Conservation (phyloP, 1,140 invertebrate genomes). For the Diprion similis region DNA sequence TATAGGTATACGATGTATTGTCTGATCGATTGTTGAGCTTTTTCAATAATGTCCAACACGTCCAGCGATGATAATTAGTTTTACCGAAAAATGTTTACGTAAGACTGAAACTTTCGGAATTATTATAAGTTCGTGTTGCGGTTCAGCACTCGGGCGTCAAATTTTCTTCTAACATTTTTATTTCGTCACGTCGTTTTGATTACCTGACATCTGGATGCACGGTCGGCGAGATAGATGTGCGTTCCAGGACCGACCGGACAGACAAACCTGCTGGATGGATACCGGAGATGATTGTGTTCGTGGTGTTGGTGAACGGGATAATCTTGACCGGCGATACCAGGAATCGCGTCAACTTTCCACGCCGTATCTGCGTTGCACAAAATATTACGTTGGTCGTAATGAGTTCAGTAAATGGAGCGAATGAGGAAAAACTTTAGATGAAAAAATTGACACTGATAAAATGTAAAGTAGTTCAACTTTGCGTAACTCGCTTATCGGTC, state of each 20-base stretch:
- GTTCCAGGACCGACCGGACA: slow-evolving; percentile 24
- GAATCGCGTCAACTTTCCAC: slow-evolving; percentile 31
- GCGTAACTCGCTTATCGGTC: too few species aligned
- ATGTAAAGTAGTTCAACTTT: too few species aligned
- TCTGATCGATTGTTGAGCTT: too few species aligned
- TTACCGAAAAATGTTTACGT: neutral
- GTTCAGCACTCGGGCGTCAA: neutral
- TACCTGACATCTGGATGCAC: slow-evolving; percentile 35
- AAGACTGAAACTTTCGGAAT: neutral
- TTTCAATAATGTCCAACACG: neutral
- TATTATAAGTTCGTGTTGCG: neutral
- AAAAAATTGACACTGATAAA: too few species aligned
- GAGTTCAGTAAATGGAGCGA: too few species aligned
- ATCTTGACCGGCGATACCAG: slow-evolving; percentile 42
- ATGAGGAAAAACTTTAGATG: too few species aligned
- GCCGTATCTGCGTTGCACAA: slow-evolving; percentile 13
- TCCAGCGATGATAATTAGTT: neutral
- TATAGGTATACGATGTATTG: too few species aligned
- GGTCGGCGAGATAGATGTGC: slow-evolving; percentile 33
- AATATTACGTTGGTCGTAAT: slow-evolving; percentile 6
- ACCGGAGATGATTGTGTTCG: slow-evolving; percentile 25
- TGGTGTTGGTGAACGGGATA: slow-evolving; percentile 40
- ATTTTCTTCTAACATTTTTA: slow-evolving; percentile 9
- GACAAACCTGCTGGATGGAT: slow-evolving; percentile 26
- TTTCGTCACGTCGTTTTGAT: slow-evolving; percentile 8